A percentile compares a stretch with the other conserved stretches of the same genome.
These are phyloP conservation scores for Phataginus tricuspis DNA, from an alignment of 2,797 vertebrate genomes.

Conservation along the genomic window DNA sequence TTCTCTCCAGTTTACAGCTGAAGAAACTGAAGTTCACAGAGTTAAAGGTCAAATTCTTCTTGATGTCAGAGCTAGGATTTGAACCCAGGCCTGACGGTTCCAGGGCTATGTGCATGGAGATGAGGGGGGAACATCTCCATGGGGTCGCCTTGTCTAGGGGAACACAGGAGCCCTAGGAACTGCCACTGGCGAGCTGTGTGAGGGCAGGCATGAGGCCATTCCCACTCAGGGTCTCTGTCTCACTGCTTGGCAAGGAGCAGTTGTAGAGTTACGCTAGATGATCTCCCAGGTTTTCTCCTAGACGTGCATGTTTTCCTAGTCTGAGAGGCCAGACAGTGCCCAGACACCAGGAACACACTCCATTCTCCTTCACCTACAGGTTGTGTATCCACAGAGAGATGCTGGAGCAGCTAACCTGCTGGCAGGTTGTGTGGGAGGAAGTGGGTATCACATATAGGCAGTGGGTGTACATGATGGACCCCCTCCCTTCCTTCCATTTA, in stretches of 20 bases:
- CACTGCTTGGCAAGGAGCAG: not conserved
- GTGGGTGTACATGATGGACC: not conserved
- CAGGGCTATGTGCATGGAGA: not conserved
- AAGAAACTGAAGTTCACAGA: not conserved
- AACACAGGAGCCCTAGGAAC: not conserved
- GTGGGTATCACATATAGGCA: not conserved
- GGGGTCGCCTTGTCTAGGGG: not conserved
- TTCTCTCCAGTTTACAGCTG: not conserved
- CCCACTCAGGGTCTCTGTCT: not conserved
- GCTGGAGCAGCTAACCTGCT: not conserved
- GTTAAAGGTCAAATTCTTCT: not conserved
- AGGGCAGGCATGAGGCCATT: not conserved
- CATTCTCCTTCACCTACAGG: not conserved
- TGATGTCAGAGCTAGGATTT: not conserved
- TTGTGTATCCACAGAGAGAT: not conserved
- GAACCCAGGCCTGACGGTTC: not conserved
- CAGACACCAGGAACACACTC: not conserved
- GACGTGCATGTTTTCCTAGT: not conserved
- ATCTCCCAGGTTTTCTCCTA: not conserved
- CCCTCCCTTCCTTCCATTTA: not conserved
- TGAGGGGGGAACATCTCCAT: too few species aligned
- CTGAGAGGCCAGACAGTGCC: not conserved
- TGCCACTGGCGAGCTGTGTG: not conserved
- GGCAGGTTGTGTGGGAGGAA: not conserved
- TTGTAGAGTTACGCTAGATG: not conserved